Evolutionary conservation across 2,888 invertebrate genomes (phyloP).

Genomic region (Drosophila gaucha): DNA sequence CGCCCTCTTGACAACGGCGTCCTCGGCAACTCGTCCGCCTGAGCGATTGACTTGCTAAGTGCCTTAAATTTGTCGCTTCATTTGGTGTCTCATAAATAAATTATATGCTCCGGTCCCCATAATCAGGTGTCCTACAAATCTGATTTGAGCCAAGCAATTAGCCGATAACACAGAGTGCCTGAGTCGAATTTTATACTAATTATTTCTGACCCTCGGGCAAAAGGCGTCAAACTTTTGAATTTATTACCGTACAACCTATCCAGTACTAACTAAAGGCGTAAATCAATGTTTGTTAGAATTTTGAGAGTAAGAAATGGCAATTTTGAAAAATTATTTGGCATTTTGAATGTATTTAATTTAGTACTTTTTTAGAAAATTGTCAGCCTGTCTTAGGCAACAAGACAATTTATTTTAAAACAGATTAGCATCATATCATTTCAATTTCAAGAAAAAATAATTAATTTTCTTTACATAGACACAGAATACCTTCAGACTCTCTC

Average conservation of each 20-base stretch:
- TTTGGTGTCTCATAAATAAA: conserved; percentile 74
- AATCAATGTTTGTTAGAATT: background rate
- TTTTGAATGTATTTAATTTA: too few relatives aligned
- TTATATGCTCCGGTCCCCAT: conserved; percentile 59
- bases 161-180: conserved; percentile 48
- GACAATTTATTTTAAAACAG: too few relatives aligned
- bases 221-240: conserved; percentile 11
- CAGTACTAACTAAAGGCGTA: background rate
- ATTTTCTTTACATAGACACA: too few relatives aligned
- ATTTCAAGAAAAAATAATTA: too few relatives aligned
- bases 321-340: too few relatives aligned
- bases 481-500: too few relatives aligned
- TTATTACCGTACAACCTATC: background rate
- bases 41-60: conserved; percentile 75
- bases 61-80: conserved; percentile 76
- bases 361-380: too few relatives aligned
- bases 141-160: conserved; percentile 77
- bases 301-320: background rate
- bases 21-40: conserved; percentile 1
- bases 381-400: too few relatives aligned
- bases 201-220: conserved; percentile 39
- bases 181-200: conserved; percentile 45
- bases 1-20: background rate
- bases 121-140: conserved; percentile 71
- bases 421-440: too few relatives aligned